Evolutionary conservation across 1,140 invertebrate genomes (phyloP).

Genomic region (Triops cancriformis): DNA sequence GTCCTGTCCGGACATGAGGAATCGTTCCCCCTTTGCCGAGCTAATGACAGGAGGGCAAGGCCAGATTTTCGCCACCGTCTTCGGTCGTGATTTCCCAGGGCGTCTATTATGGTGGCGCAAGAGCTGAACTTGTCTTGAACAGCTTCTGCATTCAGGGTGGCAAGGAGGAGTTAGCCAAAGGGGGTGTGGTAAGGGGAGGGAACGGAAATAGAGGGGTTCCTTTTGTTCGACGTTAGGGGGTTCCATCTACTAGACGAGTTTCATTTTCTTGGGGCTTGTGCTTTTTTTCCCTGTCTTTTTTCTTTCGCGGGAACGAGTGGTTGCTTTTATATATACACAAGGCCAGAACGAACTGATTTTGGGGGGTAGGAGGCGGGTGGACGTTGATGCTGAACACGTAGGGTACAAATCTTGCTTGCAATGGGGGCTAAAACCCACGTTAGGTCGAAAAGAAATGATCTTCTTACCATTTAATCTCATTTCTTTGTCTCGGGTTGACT

Average conservation of each 20-base stretch:
- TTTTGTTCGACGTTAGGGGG: conserved; percentile 1
- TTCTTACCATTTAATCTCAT: conserved; percentile 2
- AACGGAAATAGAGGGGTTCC: background rate
- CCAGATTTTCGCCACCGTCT: conserved; percentile 9
- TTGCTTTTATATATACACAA: background rate
- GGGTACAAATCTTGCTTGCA: background rate
- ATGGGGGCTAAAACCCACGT: background rate
- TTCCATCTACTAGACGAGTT: conserved; percentile 5
- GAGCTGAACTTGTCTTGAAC: background rate
- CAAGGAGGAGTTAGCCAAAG: background rate
- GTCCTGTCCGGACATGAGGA: background rate
- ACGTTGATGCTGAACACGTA: background rate
- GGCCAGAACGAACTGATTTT: background rate
- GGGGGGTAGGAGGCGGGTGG: background rate
- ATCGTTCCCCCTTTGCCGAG: conserved; percentile 1
- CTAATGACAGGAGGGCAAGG: conserved; percentile 4
- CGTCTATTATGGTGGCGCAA: background rate
- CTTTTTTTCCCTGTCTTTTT: background rate
- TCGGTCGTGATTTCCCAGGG: conserved; percentile 12
- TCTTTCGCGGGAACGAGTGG: background rate
- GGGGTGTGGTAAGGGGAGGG: background rate
- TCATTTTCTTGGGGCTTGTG: background rate
- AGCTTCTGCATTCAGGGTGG: background rate
- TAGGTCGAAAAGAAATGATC: background rate
- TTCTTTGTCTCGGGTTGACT: background rate